A percentile compares a stretch with the other conserved stretches of the same genome.
Evolutionary conservation across 2,797 vertebrate species (phyloP).

Genomic region (Amphiprion clarkii): DNA sequence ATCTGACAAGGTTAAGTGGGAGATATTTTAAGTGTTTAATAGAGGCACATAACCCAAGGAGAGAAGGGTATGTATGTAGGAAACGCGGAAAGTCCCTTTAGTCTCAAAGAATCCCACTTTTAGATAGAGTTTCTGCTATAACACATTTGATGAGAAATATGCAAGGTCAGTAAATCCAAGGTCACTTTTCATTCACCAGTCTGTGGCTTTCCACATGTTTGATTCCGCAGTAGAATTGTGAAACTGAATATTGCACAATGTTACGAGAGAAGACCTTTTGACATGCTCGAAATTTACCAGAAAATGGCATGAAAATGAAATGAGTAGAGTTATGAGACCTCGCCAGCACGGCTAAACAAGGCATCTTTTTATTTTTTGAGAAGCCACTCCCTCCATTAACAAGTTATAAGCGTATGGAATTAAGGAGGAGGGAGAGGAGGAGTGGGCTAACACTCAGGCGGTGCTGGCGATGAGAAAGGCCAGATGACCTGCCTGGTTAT

Average conservation of each 20-base stretch:
- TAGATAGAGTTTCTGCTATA: slow-evolving; percentile 8
- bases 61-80: not conserved
- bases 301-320: slow-evolving; percentile 63
- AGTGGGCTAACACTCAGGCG: slow-evolving; percentile 33
- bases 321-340: slow-evolving; percentile 41
- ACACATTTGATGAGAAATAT: slow-evolving; percentile 46
- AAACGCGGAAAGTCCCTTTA: slow-evolving; percentile 41
- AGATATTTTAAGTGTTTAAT: slow-evolving; percentile 24
- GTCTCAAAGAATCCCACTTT: slow-evolving; percentile 26
- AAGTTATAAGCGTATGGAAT: slow-evolving; percentile 51
- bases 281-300: slow-evolving; percentile 65
- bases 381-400: slow-evolving; percentile 53
- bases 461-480: slow-evolving; percentile 61
- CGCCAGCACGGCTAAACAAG: slow-evolving; percentile 38
- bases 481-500: slow-evolving; percentile 63
- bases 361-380: slow-evolving; percentile 46
- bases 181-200: slow-evolving; percentile 52
- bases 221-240: slow-evolving; percentile 48
- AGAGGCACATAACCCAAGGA: not conserved
- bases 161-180: slow-evolving; percentile 53
- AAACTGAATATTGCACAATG: slow-evolving; percentile 63
- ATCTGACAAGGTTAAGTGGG: slow-evolving; percentile 38
- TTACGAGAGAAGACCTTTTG: slow-evolving; percentile 62
- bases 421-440: slow-evolving; percentile 11
- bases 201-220: slow-evolving; percentile 36